Conservation (phyloP, 1,140 invertebrate genomes). For the Bombus sylvicola region DNA sequence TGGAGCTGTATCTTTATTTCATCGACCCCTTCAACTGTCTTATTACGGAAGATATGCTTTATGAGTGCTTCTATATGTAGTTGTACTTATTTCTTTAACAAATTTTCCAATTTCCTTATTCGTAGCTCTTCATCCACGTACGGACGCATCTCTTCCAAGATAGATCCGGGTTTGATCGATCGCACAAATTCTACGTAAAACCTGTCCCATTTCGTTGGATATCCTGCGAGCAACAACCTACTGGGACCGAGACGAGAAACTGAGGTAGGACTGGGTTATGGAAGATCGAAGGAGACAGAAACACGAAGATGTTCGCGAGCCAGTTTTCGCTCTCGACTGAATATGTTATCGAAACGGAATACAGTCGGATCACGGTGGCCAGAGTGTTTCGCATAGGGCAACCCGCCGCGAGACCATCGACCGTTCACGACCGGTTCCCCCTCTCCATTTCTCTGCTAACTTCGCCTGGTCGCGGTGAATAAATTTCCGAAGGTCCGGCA, state of each 20-base stretch:
- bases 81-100: neutral
- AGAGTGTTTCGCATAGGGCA: constrained; percentile 52
- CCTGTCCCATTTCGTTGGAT: neutral
- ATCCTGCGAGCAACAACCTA: constrained; percentile 1
- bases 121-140: neutral
- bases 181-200: neutral
- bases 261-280: too few relatives aligned
- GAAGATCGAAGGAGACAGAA: neutral
- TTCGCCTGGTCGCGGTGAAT: constrained; percentile 65
- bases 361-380: constrained; percentile 47
- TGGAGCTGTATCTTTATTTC: too few relatives aligned
- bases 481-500: constrained; percentile 64
- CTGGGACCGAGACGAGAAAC: neutral
- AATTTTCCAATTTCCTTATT: neutral
- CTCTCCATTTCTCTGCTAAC: constrained; percentile 38
- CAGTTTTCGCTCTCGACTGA: constrained; percentile 26
- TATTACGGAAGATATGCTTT: too few relatives aligned
- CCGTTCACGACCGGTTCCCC: constrained; percentile 26
- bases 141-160: neutral
- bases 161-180: neutral
- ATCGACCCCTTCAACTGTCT: too few relatives aligned
- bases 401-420: constrained; percentile 31
- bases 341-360: constrained; percentile 59
- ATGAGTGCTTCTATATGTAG: neutral
- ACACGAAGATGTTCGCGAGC: neutral